Evolutionary conservation across 2,113 vertebrate genomes (phyloP).

Genomic region (Reinhardtius hippoglossoides): DNA sequence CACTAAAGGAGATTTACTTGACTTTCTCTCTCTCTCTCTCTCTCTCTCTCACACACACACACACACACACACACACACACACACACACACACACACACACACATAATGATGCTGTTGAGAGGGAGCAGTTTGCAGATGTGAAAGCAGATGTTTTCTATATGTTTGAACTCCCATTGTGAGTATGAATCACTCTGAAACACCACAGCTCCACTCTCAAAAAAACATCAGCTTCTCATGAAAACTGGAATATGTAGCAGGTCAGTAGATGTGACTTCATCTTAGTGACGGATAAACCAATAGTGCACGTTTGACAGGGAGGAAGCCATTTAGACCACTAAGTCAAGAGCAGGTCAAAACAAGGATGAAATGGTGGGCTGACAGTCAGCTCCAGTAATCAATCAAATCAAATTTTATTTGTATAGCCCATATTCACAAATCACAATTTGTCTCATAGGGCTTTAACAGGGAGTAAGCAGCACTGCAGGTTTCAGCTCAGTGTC

Average conservation of each 20-base stretch:
- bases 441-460: too few species aligned
- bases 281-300: background rate
- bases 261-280: background rate
- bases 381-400: background rate
- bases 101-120: background rate
- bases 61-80: too few species aligned
- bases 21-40: background rate
- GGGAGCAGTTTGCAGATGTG: constrained; percentile 14
- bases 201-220: background rate
- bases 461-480: background rate
- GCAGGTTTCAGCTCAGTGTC: background rate
- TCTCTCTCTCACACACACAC: too few species aligned
- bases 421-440: too few species aligned
- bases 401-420: too few species aligned
- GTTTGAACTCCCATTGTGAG: constrained; percentile 4
- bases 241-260: background rate
- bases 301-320: background rate
- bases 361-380: background rate
- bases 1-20: too few species aligned
- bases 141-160: constrained; percentile 15
- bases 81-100: background rate
- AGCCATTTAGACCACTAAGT: background rate
- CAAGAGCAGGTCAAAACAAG: background rate
- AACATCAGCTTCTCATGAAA: background rate
- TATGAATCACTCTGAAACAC: constrained; percentile 13